Evolutionary conservation across 2,113 vertebrate species (phyloP), one percentile per base, ranked within the genome.

Genomic region (Alligator sinensis): DNA sequence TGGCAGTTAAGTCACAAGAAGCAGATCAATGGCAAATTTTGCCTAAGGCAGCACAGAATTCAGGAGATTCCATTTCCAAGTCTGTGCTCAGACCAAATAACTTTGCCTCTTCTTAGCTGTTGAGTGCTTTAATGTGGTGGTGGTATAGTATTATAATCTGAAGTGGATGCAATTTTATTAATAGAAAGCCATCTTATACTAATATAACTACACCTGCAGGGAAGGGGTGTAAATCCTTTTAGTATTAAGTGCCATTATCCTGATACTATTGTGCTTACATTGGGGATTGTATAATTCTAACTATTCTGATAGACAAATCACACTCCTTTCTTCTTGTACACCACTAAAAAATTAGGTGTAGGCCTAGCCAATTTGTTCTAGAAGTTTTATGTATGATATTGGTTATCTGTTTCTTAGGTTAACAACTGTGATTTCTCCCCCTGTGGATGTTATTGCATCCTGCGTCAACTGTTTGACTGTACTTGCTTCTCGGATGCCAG

Each of bases 381-480:
- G 47, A 47, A 38, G 24, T 74, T 92, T 80, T 75, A 94, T 76
- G 27, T 10, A 5, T 62, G 6, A 14, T 83, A 2, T 74, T 95
- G 47, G 47, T 13, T 74, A 13, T 82, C 13, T 96, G 58, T 70
- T 81, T 82, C 70, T 74, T 92, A 99, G 99, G 97, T 97, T 99
- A 80, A 99, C 99, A 0, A 99, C 99, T 1, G 98, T 99, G 25
- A 99, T 99, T 95, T 99, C 98, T 87, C 99, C 99, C 1, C 99
- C 99, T 4, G 98, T 99, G 94, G 99, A 99, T 27, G 99, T 99
- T 80, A 99, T 99, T 88, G 99, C 99, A 80, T 99, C 99, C 72
- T 99, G 99, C 93, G 99, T 99, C 80, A 99, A 99, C 96, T 99
- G 99, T 83, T 97, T 99, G 92, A 99, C 98, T 3, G 98, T 99